These are phyloP conservation scores for Carterocephalus palaemon DNA, from an alignment of 2,888 invertebrate genomes.

Conservation along the genomic window DNA sequence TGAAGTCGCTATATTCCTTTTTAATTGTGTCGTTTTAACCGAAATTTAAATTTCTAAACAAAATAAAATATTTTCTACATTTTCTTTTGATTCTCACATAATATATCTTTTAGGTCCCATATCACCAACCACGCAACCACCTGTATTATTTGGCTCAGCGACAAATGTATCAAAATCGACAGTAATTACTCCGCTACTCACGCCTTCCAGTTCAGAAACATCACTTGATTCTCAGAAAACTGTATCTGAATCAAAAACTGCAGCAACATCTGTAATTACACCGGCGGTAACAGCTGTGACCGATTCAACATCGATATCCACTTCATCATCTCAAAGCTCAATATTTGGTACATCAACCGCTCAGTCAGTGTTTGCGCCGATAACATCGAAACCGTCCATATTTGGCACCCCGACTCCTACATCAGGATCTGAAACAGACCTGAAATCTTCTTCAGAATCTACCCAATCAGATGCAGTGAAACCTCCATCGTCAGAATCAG, in stretches of 20 bases:
- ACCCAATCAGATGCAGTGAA: no score
- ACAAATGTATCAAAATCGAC: conserved; percentile 19
- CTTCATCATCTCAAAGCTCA: conserved; percentile 38
- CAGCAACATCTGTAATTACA: conserved; percentile 37
- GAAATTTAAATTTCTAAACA: not conserved
- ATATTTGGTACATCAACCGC: conserved; percentile 33
- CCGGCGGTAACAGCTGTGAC: conserved; percentile 32
- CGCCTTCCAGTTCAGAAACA: conserved; percentile 49
- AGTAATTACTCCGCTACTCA: conserved; percentile 30
- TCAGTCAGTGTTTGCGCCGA: conserved; percentile 26
- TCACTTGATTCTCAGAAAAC: conserved; percentile 38
- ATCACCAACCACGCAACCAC: conserved; percentile 17
- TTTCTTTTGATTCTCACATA: no score
- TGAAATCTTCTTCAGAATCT: conserved; percentile 17
- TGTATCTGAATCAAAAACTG: conserved; percentile 26
- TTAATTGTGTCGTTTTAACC: no score
- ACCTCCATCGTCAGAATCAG: conserved; percentile 27
- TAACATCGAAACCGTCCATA: conserved; percentile 10
- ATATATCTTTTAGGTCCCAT: conserved; percentile 8
- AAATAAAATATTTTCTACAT: not conserved
- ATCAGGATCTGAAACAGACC: conserved; percentile 11
- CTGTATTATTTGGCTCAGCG: conserved; percentile 20
- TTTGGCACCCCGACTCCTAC: not conserved
- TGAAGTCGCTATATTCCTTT: no score
- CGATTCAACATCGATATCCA: conserved; percentile 32